Evolutionary conservation across 2,797 vertebrate species (phyloP), one percentile per base, ranked within the genome.

Genomic region (Dipus sagitta): DNA sequence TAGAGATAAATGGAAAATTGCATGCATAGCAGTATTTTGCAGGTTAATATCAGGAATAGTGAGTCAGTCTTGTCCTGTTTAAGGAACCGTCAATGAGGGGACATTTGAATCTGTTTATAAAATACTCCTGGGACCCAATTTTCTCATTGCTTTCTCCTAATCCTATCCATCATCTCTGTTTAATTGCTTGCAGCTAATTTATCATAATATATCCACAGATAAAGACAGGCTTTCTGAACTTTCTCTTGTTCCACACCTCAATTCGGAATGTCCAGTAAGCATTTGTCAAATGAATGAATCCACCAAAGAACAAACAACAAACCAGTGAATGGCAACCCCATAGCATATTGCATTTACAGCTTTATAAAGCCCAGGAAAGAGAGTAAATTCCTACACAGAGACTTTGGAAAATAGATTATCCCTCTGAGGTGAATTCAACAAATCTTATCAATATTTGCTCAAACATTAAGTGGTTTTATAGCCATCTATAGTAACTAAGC

Each of bases 401-500:
- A 80, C 42, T 82, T 68, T 9, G 1, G 60, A 77, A 91, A 92
- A 78, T 1, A 47, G n/a, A 85, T 62, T 47, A 52, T 67, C 76
- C 42, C 47, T 74, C 52, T 71, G 30, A 86, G 60, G 18, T 68
- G 20, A 79, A 91, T 42, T 54, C 15, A 42, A 89, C 17, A 84
- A 58, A 28, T 64, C 64, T 52, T 60, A 23, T 58, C 20, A 13
- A 14, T 47, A 92, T 93, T 67, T 47, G 34, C 84, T 82, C 24
- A 75, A 89, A 92, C 20, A 58, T 11, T 78, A 91, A 92, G 84
- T 75, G 88, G 64, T 14, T 91, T 86, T 84, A 28, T 65, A 86
- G 65, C 34, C n/a, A 86, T 81, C 18, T 77, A 30, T 64, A 30
- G 62, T 83, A 80, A 72, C 6, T 80, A 10, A 76, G 26, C 2